Base-by-base conservation (phyloP, 2,888 invertebrate genomes). In the Linnaemya vulpina region DNA sequence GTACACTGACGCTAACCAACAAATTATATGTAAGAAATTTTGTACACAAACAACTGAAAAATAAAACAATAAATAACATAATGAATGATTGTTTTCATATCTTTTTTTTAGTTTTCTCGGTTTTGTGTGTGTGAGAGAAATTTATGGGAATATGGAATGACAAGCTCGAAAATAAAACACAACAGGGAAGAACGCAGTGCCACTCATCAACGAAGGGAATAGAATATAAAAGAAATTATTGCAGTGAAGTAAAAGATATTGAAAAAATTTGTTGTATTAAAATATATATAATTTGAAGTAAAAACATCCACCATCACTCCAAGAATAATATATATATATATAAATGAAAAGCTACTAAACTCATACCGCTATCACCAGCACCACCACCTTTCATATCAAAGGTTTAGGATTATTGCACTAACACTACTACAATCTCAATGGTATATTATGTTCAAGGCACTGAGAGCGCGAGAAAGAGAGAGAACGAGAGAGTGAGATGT, bases 41-140 rank as follows among this genome's bases (percentile, higher is more conserved):
- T 62, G 58, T 67, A n/a, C n/a, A 77, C 73, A 74, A 30, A 73
- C 73, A 65, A 74, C 20, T 49, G 53, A 20, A 38, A 77, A 70
- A 74, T 46, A 67, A 80, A 81, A 70, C 78, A 78, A 82, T 82
- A 85, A 85, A 82, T 82, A 79, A 85, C 53, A 79, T 71, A 82
- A 82, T 85, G 82, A 85, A 85, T 82, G 85, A 85, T 85, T 82
- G 78, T 79, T 82, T 85, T 76, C 63, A 40, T 20, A 67, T 46
- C 8, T 55, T 15, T 67, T 10, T 4, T 20, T 40, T 40, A 3
- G 8, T 40, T 40, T 20, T 40, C 40, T 62, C 38, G 7, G 25
- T 1, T 10, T 49, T 51, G 43, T 58, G 46, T 67, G 53, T 68
- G 67, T 80, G 67, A 55, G 73, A 74, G 77, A 49, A 84, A 81